Percentiles rank a stretch among this genome's conserved stretches.
phyloP scores from a whole-genome alignment of 2,797 vertebrate species.

The Thalassophryne amazonica region DNA sequence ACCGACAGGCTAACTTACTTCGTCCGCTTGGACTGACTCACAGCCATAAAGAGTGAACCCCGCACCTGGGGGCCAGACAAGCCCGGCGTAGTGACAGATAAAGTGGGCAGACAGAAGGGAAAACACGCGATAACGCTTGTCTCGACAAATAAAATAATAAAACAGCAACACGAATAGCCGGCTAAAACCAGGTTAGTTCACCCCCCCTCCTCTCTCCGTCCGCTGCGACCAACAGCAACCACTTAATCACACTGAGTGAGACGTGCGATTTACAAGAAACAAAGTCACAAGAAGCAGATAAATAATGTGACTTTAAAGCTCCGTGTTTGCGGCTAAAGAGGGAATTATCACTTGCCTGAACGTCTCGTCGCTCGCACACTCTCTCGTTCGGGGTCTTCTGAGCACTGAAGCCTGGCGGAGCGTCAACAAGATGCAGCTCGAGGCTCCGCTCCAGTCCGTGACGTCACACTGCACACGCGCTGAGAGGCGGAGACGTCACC shows the following conservation, averaged over 20 bases:
- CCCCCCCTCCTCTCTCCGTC: not conserved
- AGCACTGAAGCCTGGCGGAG: constrained; percentile 66
- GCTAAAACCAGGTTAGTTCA: constrained; percentile 44
- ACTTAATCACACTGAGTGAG: not conserved
- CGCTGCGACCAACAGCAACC: not conserved
- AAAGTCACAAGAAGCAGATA: not conserved
- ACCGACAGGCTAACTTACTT: constrained; percentile 3
- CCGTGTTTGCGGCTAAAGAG: not conserved
- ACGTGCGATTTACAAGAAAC: not conserved
- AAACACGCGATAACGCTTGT: constrained; percentile 20
- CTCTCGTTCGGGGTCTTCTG: constrained; percentile 56
- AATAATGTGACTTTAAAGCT: not conserved
- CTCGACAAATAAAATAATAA: too few relatives aligned
- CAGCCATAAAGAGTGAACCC: too few relatives aligned
- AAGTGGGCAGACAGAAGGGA: constrained; percentile 10
- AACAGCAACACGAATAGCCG: too few relatives aligned
- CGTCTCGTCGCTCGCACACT: constrained; percentile 35
- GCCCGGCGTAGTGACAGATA: not conserved
- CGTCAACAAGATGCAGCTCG: constrained; percentile 75
- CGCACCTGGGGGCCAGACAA: too few relatives aligned
- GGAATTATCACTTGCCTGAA: constrained; percentile 58
- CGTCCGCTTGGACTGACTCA: too few relatives aligned
- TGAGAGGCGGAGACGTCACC: constrained; percentile 78
- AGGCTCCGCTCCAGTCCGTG: constrained; percentile 70
- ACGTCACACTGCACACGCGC: constrained; percentile 78